Base-by-base conservation (phyloP, 2,113 vertebrate genomes). In the Phalacrocorax aristotelis region DNA sequence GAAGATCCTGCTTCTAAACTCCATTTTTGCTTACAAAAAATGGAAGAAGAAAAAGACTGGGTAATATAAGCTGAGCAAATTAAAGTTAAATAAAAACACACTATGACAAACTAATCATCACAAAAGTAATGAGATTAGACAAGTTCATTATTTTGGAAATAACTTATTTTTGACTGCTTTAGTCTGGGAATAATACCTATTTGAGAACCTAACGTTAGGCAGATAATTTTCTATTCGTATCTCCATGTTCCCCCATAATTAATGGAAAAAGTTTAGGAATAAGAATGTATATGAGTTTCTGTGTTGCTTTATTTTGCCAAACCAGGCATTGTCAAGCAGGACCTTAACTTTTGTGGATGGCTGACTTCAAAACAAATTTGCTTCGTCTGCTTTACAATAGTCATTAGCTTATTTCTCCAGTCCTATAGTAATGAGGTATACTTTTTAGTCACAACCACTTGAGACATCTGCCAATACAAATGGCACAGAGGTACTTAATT, bases 341-440 rank as follows among this genome's bases (percentile, higher is more conserved):
- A 80, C 38, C 51, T 48, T 51, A 42, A 22, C 15, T 77, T 86
- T 58, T 75, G 58, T 34, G 48, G 15, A 61, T 64, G 27, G 49
- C 38, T 84, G 52, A 71, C 7, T 71, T 57, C 27, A 86, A 86
- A 91, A 70, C 14, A 36, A 18, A 32, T 89, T 76, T 82, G 7
- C 38, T 78, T 89, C 79, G 27, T 51, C 38, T 68, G 29, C 46
- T 89, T 95, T 81, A 70, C 27, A 69, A 10, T 36, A 80, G 32
- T 42, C 32, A 58, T 57, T 82, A 66, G 15, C 26, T 81, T 64
- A 55, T 83, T 83, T 76, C 52, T 76, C 29, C 44, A 48, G 13
- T 60, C 57, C 19, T 15, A 26, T 2, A 71, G 9, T 27, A 78
- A 13, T 0, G 0, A 87, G 32, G 40, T 40, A 93, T 61, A 11